Conservation (phyloP, 2,797 vertebrate genomes). For the Pyrocephalus nanus region DNA sequence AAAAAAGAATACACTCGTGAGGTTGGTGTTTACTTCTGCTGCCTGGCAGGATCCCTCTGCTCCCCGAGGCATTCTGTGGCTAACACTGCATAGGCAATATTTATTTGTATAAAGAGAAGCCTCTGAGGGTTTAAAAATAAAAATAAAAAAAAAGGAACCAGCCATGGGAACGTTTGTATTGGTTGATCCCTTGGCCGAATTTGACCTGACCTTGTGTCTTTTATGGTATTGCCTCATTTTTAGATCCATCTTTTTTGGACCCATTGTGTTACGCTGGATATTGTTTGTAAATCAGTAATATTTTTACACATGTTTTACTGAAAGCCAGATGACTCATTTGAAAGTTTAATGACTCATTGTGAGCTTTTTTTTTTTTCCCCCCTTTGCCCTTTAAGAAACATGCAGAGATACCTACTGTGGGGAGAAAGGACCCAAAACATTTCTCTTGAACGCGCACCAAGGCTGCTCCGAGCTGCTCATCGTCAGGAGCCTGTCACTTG, state of each 20-base stretch:
- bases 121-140: conserved; percentile 28
- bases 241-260: conserved; percentile 47
- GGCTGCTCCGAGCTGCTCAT: not conserved
- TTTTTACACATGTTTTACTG: conserved; percentile 67
- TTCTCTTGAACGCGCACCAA: not conserved
- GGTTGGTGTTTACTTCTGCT: conserved; percentile 20
- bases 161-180: conserved; percentile 42
- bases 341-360: conserved; percentile 67
- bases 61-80: conserved; percentile 43
- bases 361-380: conserved; percentile 5
- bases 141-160: not conserved
- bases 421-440: not conserved
- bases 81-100: conserved; percentile 31
- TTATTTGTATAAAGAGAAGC: conserved; percentile 60
- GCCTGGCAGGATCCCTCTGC: conserved; percentile 38
- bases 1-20: not conserved
- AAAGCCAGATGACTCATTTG: conserved; percentile 66
- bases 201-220: conserved; percentile 36
- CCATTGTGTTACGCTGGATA: conserved; percentile 54
- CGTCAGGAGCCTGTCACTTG: not conserved
- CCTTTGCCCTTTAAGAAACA: conserved; percentile 50
- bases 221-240: conserved; percentile 48
- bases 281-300: conserved; percentile 60
- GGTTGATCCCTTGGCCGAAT: conserved; percentile 42
- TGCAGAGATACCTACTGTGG: not conserved